phyloP scores from a whole-genome alignment of 1,140 invertebrate species.

The Papilio glaucus region DNA sequence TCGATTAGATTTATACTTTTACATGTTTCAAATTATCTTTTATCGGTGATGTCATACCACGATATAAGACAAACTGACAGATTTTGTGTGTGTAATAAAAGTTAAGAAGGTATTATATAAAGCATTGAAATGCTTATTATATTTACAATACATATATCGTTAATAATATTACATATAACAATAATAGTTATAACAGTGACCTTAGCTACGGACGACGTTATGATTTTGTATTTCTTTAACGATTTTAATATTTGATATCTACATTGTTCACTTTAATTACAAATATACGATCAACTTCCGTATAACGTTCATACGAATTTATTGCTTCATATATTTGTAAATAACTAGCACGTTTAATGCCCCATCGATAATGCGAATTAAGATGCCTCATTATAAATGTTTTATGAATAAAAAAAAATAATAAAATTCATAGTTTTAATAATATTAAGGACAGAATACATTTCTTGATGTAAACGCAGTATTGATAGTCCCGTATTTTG shows the following conservation, averaged over 20 bases:
- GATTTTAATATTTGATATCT: constrained; percentile 6
- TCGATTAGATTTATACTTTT: constrained; percentile 19
- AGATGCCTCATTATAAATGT: background rate
- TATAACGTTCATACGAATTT: constrained; percentile 18
- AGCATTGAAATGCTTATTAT: constrained; percentile 3
- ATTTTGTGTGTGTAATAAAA: background rate
- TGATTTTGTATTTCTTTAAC: background rate
- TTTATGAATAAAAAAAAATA: background rate
- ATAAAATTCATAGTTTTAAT: constrained; percentile 12
- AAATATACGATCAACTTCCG: background rate
- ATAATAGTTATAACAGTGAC: constrained; percentile 15
- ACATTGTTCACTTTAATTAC: constrained; percentile 8
- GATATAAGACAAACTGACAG: background rate
- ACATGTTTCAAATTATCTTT: constrained; percentile 12
- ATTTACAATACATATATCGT: constrained; percentile 18
- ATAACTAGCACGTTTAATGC: constrained; percentile 18
- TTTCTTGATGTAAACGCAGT: constrained; percentile 17
- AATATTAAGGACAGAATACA: background rate
- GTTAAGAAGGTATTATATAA: constrained; percentile 3
- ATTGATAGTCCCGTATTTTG: constrained; percentile 32
- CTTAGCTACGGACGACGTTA: background rate
- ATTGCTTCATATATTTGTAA: constrained; percentile 22
- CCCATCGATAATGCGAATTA: constrained; percentile 7
- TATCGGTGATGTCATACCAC: constrained; percentile 22
- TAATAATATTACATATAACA: constrained; percentile 10